Evolutionary conservation across 2,797 vertebrate species (phyloP).

Genomic region (Pogoniulus pusillus): DNA sequence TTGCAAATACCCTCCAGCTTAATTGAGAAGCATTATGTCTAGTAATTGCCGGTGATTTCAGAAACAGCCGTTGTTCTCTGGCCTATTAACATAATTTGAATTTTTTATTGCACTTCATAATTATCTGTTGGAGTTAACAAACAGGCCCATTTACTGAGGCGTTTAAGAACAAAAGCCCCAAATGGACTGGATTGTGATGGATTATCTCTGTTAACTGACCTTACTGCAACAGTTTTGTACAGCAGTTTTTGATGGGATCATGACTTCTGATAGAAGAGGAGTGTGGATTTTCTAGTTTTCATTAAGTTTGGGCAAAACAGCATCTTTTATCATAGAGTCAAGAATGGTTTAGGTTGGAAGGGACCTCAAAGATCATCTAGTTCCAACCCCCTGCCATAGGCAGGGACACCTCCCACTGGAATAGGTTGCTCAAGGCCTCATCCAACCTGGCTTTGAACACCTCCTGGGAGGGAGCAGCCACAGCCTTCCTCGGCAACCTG

Average conservation of each 20-base stretch:
- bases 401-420: too few relatives aligned
- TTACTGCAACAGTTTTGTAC: slow-evolving; percentile 20
- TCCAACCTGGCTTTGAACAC: too few relatives aligned
- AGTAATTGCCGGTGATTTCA: slow-evolving; percentile 97
- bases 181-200: slow-evolving; percentile 57
- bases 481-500: too few relatives aligned
- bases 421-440: too few relatives aligned
- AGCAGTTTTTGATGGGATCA: slow-evolving; percentile 17
- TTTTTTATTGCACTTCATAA: slow-evolving; percentile 91
- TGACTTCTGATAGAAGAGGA: slow-evolving; percentile 6
- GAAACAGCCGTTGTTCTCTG: slow-evolving; percentile 91
- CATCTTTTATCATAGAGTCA: neutral
- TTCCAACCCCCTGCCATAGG: too few relatives aligned
- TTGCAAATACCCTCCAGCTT: slow-evolving; percentile 92
- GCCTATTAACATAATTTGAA: slow-evolving; percentile 97
- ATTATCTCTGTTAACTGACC: slow-evolving; percentile 51
- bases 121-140: slow-evolving; percentile 80
- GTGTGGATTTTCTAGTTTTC: neutral
- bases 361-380: too few relatives aligned
- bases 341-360: too few relatives aligned
- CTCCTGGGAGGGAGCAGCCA: too few relatives aligned
- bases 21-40: slow-evolving; percentile 97
- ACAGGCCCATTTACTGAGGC: slow-evolving; percentile 74
- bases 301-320: neutral
- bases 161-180: slow-evolving; percentile 68